Conservation (phyloP, 1,140 invertebrate species). For the Holotrichia oblita region DNA sequence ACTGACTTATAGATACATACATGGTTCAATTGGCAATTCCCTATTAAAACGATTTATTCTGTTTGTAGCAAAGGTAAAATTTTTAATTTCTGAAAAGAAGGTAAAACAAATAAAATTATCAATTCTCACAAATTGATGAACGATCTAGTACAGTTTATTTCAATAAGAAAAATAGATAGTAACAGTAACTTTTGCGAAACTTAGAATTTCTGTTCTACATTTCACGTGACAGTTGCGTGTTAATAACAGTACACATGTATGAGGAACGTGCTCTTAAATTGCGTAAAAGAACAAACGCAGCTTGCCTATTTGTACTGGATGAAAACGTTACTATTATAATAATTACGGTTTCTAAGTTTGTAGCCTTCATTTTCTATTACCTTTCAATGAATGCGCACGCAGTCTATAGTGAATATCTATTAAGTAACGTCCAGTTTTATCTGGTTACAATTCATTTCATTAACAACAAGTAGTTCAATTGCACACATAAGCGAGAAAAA, state of each 20-base stretch:
- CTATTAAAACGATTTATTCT: too few species aligned
- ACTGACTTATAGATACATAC: too few species aligned
- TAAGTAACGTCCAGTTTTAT: constrained; percentile 1
- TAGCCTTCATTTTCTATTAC: constrained; percentile 11
- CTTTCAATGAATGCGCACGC: constrained; percentile 15
- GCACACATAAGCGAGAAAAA: neutral
- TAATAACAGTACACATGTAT: neutral
- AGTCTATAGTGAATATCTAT: neutral
- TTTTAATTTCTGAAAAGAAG: too few species aligned
- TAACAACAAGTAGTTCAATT: constrained; percentile 5
- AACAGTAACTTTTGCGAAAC: too few species aligned
- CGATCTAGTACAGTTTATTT: too few species aligned
- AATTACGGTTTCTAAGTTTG: neutral
- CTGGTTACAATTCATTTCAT: constrained; percentile 21
- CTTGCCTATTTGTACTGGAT: neutral
- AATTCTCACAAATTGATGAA: too few species aligned
- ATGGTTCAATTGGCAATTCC: too few species aligned
- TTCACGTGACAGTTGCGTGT: neutral
- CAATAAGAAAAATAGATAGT: too few species aligned
- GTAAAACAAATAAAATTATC: too few species aligned
- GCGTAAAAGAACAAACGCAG: neutral
- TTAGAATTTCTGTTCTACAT: neutral
- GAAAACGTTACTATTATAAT: neutral
- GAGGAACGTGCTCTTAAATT: neutral
- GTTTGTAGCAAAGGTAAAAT: too few species aligned